phyloP scores from a whole-genome alignment of 2,113 vertebrate species.

The Sardina pilchardus region DNA sequence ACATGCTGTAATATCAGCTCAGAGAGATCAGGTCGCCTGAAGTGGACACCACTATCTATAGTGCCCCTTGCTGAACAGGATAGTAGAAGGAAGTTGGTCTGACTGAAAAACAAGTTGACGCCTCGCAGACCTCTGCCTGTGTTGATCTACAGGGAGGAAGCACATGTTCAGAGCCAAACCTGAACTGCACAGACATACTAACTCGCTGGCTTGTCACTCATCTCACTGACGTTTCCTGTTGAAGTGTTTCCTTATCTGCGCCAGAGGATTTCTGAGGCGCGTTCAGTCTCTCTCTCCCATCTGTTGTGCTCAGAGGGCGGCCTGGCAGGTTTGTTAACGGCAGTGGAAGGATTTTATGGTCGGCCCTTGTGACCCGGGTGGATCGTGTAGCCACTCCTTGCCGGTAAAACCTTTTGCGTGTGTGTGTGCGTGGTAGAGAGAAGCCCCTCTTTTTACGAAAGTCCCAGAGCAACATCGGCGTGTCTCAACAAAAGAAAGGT shows the following conservation, averaged over 20 bases:
- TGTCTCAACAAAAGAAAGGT: conserved; percentile 40
- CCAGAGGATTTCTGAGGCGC: too few species aligned
- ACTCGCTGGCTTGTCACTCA: neutral
- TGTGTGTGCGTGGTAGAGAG: neutral
- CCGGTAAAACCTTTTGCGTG: neutral
- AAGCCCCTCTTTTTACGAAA: neutral
- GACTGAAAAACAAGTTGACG: conserved; percentile 57
- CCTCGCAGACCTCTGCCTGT: conserved; percentile 42
- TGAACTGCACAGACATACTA: neutral
- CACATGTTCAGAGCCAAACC: neutral
- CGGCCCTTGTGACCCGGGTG: neutral
- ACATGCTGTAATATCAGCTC: neutral
- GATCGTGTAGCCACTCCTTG: neutral
- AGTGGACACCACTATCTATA: neutral
- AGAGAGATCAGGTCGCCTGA: neutral
- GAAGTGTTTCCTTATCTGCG: too few species aligned
- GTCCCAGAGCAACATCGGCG: neutral
- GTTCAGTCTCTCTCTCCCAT: neutral
- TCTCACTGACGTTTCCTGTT: neutral
- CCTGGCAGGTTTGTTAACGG: neutral
- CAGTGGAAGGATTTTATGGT: neutral
- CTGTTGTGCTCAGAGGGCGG: neutral
- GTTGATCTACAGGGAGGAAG: neutral
- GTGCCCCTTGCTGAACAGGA: conserved; percentile 55
- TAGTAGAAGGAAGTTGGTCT: conserved; percentile 48